Base-by-base conservation (phyloP, 2,113 vertebrate genomes). In the Eonycteris spelaea region DNA sequence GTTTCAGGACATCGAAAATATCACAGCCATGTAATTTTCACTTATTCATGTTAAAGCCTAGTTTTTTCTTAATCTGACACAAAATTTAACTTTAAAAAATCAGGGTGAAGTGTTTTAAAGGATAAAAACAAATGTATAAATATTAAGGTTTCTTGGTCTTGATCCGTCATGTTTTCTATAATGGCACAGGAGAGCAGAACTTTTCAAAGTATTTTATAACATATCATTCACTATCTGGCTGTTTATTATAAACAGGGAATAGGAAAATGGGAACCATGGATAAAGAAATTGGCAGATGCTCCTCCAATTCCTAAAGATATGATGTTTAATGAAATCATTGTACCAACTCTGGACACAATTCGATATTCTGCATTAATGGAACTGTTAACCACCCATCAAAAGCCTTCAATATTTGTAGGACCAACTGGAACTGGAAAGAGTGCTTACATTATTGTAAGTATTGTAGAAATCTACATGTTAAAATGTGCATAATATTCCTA, bases 361-460 rank as follows among this genome's bases (percentile, higher is more conserved):
- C 98, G 99, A 51, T 99, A 99, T 94, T 99, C 97, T 67, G 97
- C 98, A 7, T 95, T 99, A 83, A 99, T 99, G 99, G 98, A 98
- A 53, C 98, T 99, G 70, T 97, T 99, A 61, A 97, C 99, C 92
- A 99, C 99, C 4, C 99, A 99, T 98, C 99, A 99, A 86, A 99
- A 99, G 91, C 99, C 99, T 92, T 98, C 98, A 26, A 95, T 99
- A 91, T 99, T 99, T 97, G 99, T 99, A 9, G 99, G 99, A 4
- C 99, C 99, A 74, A 99, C 99, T 7, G 99, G 99, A 92, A 99
- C 99, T 43, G 99, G 99, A 77, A 99, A 99, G 96, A 99, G 99
- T 84, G 98, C 99, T 86, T 99, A 99, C 95, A 99, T 99, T 94
- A 99, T 98, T 93, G 99, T 99, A 98, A 99, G 99, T 99, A 80